Conservation (phyloP, 2,797 vertebrate species). For the Spinus olivaceus region DNA sequence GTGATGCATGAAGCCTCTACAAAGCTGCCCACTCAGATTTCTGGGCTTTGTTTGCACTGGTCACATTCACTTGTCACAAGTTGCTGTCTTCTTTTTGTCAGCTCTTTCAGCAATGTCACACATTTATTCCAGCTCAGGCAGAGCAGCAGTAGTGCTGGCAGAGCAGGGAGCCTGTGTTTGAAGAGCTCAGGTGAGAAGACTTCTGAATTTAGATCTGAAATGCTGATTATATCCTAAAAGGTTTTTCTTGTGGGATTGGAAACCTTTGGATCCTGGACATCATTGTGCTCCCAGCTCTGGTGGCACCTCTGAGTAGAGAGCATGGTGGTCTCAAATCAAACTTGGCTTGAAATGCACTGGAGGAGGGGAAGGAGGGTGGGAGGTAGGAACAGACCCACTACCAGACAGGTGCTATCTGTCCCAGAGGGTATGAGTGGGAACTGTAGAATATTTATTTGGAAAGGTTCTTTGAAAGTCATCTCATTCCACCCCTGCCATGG, state of each 20-base stretch:
- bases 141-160: neutral
- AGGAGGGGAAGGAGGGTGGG: neutral
- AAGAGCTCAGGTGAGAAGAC: neutral
- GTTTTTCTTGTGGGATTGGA: neutral
- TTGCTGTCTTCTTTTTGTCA: neutral
- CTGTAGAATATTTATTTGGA: neutral
- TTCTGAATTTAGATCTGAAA: neutral
- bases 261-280: neutral
- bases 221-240: neutral
- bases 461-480: neutral
- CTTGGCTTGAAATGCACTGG: neutral
- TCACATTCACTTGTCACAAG: slow-evolving; percentile 4
- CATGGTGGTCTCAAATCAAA: rapidly evolving
- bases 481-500: rapidly evolving
- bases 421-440: neutral
- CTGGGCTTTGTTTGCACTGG: neutral
- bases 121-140: neutral
- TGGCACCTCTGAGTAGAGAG: neutral
- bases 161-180: neutral
- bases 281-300: rapidly evolving
- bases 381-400: neutral
- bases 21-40: neutral
- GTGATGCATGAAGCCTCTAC: neutral
- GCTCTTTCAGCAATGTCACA: neutral
- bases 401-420: neutral